Base-by-base conservation (phyloP, 2,113 vertebrate genomes). In the Pluvialis apricaria region DNA sequence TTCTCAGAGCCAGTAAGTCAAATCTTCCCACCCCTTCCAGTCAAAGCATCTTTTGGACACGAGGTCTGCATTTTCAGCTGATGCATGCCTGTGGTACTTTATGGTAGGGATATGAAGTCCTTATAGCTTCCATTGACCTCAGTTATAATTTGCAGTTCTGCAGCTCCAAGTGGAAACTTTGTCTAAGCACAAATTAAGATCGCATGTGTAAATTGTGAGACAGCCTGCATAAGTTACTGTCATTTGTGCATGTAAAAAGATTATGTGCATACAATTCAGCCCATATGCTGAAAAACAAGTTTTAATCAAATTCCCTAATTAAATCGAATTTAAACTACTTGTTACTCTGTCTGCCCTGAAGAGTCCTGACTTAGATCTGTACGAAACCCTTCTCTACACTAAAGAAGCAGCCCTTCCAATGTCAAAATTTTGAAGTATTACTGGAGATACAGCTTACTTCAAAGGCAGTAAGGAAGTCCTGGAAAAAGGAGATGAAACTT, bases 151-250 rank as follows among this genome's bases (percentile, higher is more conserved):
- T 91, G 31, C 42, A 32, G 25, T 55, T 88, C 71, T 64, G 28
- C 55, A 66, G 4, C 55, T 83, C 49, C 22, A 21, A 20, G 42
- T 81, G 38, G 57, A 55, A 92, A 78, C 45, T 75, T 84, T 66
- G 57, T 60, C 3, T 45, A 87, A 90, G 47, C 24, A 81, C 38
- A 91, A 86, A 94, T 89, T 81, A 91, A 92, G 80, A 94, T 88
- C 0, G 1, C 32, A 22, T 44, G n/a, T 81, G 26, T 71, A 70
- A 94, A 82, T 9, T 42, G 36, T 88, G 69, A 90, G 91, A 62
- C 86, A 91, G 57, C 17, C 45, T 94, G 82, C 72, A 89, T 95
- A 92, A 95, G 42, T 94, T 86, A 77, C 42, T 86, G 64, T 91
- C 86, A 89, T 92, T 96, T 95, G 36, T 65, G 13, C 69, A 72